Percentiles rank a stretch among this genome's conserved stretches.
phyloP scores from a whole-genome alignment of 2,113 vertebrate species.

The Upupa epops region DNA sequence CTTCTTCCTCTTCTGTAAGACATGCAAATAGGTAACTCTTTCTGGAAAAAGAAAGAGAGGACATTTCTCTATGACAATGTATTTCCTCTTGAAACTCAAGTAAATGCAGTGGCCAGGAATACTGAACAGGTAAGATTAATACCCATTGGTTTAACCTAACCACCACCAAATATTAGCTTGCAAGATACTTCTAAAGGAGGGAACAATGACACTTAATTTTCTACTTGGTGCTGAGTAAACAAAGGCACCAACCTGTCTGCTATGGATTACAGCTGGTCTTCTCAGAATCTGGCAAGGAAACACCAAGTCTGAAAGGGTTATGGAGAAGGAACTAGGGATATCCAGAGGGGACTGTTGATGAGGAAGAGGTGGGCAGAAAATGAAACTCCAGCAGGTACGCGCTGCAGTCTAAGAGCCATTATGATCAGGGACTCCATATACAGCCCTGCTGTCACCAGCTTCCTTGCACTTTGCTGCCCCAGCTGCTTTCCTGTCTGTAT shows the following conservation, averaged over 20 bases:
- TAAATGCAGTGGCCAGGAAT: background rate
- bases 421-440: background rate
- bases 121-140: background rate
- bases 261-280: rapidly evolving
- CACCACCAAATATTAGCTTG: background rate
- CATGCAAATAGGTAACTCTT: background rate
- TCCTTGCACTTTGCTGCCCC: rapidly evolving
- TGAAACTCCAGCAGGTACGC: background rate
- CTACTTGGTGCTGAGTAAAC: background rate
- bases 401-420: background rate
- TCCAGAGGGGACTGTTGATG: background rate
- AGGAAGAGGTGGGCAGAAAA: background rate
- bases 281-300: background rate
- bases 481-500: background rate
- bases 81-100: background rate
- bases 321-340: background rate
- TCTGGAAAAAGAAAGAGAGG: background rate
- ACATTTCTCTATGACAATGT: background rate
- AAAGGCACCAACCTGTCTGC: background rate
- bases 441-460: background rate
- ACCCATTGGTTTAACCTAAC: background rate
- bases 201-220: background rate
- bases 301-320: rapidly evolving
- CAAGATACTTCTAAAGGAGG: background rate
- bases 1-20: background rate